Conservation (phyloP, 2,888 invertebrate genomes). For the Didymodactylos carnosus region DNA sequence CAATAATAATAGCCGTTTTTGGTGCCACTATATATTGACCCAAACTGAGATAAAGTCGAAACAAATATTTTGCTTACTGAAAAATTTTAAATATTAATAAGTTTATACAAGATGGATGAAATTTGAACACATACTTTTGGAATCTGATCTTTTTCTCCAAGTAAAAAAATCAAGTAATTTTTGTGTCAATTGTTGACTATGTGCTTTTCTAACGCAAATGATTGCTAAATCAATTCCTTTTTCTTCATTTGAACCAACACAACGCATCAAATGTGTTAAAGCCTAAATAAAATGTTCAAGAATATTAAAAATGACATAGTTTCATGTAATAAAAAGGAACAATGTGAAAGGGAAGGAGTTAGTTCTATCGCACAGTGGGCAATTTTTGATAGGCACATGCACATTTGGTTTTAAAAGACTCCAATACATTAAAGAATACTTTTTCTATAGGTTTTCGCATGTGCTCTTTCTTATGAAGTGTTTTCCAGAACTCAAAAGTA, state of each 20-base stretch:
- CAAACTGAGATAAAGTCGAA: conserved; percentile 80
- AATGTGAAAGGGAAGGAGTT: too few relatives aligned
- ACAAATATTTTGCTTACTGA: conserved; percentile 72
- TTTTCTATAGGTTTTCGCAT: too few relatives aligned
- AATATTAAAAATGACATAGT: too few relatives aligned
- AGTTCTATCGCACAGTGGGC: too few relatives aligned
- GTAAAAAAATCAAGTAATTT: conserved; percentile 70
- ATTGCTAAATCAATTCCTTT: conserved; percentile 70
- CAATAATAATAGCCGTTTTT: conserved; percentile 87
- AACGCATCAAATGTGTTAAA: conserved; percentile 58
- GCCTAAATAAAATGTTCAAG: conserved; percentile 27
- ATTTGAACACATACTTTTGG: conserved; percentile 52
- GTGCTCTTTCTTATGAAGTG: too few relatives aligned
- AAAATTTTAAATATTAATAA: not conserved
- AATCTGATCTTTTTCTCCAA: conserved; percentile 75
- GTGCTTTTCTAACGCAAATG: conserved; percentile 65
- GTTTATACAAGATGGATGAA: not conserved
- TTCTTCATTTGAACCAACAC: conserved; percentile 46
- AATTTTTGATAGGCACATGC: too few relatives aligned
- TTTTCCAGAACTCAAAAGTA: too few relatives aligned
- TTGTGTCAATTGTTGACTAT: conserved; percentile 60
- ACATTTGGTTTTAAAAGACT: too few relatives aligned
- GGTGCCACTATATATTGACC: conserved; percentile 81
- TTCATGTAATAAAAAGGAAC: too few relatives aligned
- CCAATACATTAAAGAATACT: too few relatives aligned